A percentile compares a stretch with the other conserved stretches of the same genome.
Conservation (phyloP, 2,888 invertebrate species). For the Clunio marinus region DNA sequence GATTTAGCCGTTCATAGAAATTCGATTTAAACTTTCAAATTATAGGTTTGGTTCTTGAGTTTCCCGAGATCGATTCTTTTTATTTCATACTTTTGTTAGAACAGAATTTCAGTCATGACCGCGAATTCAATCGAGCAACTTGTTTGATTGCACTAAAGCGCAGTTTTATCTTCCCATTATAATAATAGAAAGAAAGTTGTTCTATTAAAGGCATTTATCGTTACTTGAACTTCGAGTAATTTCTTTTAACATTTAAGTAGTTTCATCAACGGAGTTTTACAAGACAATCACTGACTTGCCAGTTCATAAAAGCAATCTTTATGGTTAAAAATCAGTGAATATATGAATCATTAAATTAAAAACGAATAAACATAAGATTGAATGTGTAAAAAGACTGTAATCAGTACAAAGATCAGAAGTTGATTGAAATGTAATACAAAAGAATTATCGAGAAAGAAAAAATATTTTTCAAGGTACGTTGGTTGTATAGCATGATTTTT, state of each 20-base stretch:
- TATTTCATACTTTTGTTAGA: no score
- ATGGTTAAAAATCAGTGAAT: background rate
- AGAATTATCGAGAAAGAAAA: background rate
- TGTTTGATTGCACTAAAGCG: no score
- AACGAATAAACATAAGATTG: background rate
- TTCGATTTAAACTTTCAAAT: conserved; percentile 2
- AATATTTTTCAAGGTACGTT: background rate
- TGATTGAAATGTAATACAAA: background rate
- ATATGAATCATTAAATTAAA: background rate
- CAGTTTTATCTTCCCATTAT: no score
- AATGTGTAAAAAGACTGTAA: conserved; percentile 2
- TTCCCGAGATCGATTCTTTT: background rate
- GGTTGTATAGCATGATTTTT: background rate
- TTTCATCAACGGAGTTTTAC: no score
- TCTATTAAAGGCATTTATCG: no score
- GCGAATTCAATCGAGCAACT: conserved; percentile 16
- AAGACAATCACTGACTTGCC: background rate
- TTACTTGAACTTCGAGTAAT: no score
- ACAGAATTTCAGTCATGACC: conserved; percentile 7
- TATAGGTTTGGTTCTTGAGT: conserved; percentile 8
- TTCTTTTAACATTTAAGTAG: no score
- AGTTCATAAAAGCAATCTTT: background rate
- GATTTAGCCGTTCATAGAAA: conserved; percentile 23
- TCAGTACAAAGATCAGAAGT: conserved; percentile 3
- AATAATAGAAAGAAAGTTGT: no score